Evolutionary conservation across 2,113 vertebrate genomes (phyloP).

Genomic region (Laticauda colubrina): DNA sequence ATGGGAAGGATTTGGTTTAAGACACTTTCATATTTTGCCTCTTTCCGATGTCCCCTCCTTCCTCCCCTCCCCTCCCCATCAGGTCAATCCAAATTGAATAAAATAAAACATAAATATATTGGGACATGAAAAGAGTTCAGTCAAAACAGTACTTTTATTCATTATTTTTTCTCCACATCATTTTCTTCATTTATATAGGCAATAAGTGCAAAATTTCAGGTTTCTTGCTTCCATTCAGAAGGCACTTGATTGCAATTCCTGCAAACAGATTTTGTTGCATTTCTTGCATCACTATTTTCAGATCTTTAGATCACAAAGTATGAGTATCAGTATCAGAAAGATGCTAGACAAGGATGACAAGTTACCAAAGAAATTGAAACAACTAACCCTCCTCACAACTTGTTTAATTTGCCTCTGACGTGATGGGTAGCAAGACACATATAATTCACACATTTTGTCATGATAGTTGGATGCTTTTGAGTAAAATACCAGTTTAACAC

Average conservation of each 20-base stretch:
- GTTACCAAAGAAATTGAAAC: not conserved
- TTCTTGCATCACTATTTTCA: not conserved
- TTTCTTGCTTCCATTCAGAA: not conserved
- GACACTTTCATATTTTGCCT: not conserved
- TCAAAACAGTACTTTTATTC: not conserved
- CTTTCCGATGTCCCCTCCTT: not conserved
- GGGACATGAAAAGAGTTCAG: not conserved
- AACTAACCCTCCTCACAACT: not conserved
- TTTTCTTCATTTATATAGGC: not conserved
- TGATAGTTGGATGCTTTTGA: not conserved
- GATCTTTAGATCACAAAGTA: not conserved
- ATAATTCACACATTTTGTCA: not conserved
- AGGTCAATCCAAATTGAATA: not conserved
- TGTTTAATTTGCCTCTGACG: not conserved
- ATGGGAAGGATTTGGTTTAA: not conserved
- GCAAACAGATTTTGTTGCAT: not conserved
- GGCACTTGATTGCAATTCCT: not conserved
- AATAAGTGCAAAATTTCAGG: not conserved
- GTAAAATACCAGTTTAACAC: not conserved
- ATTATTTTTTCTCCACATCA: not conserved
- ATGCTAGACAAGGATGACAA: not conserved
- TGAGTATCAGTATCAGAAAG: not conserved
- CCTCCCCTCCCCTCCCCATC: not conserved
- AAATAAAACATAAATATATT: not conserved
- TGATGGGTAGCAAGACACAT: not conserved